These are phyloP conservation scores for Steinernema carpocapsae DNA, from an alignment of 2,888 invertebrate genomes.

Conservation along the genomic window DNA sequence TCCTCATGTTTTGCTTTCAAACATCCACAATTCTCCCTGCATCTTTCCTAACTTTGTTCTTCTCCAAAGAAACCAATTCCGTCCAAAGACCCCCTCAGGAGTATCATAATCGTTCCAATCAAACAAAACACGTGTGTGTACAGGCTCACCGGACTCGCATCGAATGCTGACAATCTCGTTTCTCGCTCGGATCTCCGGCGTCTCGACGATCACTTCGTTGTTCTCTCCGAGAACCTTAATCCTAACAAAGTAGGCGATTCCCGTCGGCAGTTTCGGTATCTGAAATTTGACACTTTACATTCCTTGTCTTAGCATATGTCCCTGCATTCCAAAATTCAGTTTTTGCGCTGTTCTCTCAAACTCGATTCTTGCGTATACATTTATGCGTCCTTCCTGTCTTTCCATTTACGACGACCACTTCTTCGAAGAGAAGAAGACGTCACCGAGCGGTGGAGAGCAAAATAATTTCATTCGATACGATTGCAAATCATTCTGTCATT, in stretches of 20 bases:
- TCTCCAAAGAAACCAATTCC: no score
- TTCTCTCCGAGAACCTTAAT: slow-evolving; percentile 67
- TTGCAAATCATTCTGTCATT: slow-evolving; percentile 24
- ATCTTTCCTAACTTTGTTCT: no score
- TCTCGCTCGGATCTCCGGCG: slow-evolving; percentile 68
- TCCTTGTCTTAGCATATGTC: no score
- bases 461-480: slow-evolving; percentile 17
- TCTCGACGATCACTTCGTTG: slow-evolving; percentile 67
- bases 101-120: no score
- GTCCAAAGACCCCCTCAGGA: no score
- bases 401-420: background rate
- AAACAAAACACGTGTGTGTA: background rate
- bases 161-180: slow-evolving; percentile 68
- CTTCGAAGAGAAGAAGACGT: no score
- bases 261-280: slow-evolving; percentile 67
- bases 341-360: background rate
- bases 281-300: slow-evolving; percentile 39
- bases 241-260: slow-evolving; percentile 67
- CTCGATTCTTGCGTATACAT: background rate
- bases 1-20: no score
- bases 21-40: no score
- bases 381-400: no score
- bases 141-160: slow-evolving; percentile 60
- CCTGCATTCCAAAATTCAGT: no score
- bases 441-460: no score